Base-by-base conservation (phyloP, 2,888 invertebrate genomes). In the Pyrrhosoma nymphula region DNA sequence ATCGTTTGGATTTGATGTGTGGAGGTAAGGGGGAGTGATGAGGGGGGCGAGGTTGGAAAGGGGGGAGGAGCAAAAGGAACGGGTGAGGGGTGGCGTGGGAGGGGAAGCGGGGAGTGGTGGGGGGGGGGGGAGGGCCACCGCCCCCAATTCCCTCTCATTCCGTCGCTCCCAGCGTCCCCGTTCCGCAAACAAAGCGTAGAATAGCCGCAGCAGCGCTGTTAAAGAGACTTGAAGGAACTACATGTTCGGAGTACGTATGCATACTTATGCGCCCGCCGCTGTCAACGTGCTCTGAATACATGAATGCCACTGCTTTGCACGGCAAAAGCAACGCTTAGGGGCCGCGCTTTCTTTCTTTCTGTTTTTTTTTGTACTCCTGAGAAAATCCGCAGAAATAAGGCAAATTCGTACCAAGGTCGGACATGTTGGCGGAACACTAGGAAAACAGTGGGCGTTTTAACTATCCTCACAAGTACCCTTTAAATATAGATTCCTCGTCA, bases 171-270 rank as follows among this genome's bases (percentile, higher is more conserved):
- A 23, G 82, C 30, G 82, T 23, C 82, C 82, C 82, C 30, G 35
- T 35, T 82, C 26, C 35, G 82, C 82, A 82, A 82, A 82, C 82
- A 82, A 82, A 82, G 82, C 82, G 82, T n/a, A 82, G 82, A 82
- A 82, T 82, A 35, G 82, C 82, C 82, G 69, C 69, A 60, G 69
- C 69, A 82, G 82, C 82, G 35, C 82, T 82, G 82, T 26, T 82
- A 82, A 82, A 82, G 82, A 82, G 82, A 82, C 82, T 82, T 82
- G 82, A 82, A 82, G 82, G 82, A 82, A 82, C 82, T 82, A 82
- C 35, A 82, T 82, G 82, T 30, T 18, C 82, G 35, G 82, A 82
- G 82, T 82, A 82, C 82, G 82, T 82, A 82, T 82, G 82, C 82
- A 82, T 82, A 82, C 82, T 82, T 35, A 30, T 82, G 82, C 82